Conservation (phyloP, 2,797 vertebrate species). For the Oceanodroma leucorhoa region DNA sequence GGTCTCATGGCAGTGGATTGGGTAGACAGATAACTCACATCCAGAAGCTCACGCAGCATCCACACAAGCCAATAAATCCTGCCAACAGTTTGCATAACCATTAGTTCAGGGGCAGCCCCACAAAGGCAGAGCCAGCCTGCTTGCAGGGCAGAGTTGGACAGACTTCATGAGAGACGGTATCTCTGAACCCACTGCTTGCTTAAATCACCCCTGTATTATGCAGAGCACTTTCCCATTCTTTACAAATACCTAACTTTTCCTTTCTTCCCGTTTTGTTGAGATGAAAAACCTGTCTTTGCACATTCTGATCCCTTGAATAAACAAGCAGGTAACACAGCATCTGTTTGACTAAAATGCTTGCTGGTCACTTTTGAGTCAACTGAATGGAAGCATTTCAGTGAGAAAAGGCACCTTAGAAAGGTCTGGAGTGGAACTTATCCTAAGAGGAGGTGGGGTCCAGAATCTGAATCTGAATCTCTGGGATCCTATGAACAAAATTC, state of each 20-base stretch:
- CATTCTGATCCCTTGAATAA: background rate
- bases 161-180: accelerated
- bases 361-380: background rate
- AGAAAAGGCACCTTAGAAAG: background rate
- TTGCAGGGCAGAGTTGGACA: background rate
- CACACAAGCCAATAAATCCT: background rate
- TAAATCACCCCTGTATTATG: background rate
- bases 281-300: background rate
- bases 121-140: background rate
- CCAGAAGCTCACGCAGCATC: background rate
- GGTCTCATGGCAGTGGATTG: background rate
- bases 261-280: background rate
- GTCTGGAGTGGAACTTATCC: background rate
- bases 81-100: background rate
- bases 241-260: background rate
- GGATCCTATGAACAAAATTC: background rate
- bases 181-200: background rate
- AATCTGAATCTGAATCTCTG: background rate
- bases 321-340: background rate
- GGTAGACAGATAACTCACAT: background rate
- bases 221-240: background rate
- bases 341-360: background rate
- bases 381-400: background rate
- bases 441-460: background rate
- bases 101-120: background rate